Conservation (phyloP, 2,888 invertebrate genomes). For the Lithophane ornitopus region DNA sequence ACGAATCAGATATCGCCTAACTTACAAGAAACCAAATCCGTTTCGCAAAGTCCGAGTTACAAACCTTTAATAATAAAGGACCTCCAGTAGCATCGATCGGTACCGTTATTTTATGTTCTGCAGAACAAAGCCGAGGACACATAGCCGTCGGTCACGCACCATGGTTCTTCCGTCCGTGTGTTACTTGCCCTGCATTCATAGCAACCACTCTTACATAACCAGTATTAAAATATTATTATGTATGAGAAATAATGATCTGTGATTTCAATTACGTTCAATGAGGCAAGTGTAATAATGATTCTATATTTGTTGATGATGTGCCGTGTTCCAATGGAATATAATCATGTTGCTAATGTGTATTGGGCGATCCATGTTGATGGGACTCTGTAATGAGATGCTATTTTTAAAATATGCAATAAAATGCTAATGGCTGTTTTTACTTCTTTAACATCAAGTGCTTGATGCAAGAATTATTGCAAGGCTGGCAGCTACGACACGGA, state of each 20-base stretch:
- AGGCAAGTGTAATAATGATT: slow-evolving; percentile 48
- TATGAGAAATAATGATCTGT: slow-evolving; percentile 35
- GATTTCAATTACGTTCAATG: slow-evolving; percentile 52
- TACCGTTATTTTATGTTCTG: slow-evolving; percentile 76
- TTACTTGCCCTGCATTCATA: slow-evolving; percentile 80
- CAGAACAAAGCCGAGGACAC: slow-evolving; percentile 72
- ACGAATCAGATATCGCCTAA: not conserved
- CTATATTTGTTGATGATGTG: slow-evolving; percentile 55
- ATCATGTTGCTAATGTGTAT: slow-evolving; percentile 57
- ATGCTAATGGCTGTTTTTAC: slow-evolving; percentile 52
- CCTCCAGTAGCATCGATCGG: slow-evolving; percentile 59
- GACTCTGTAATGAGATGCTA: slow-evolving; percentile 45
- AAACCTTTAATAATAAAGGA: slow-evolving; percentile 46
- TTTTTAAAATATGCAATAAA: slow-evolving; percentile 58
- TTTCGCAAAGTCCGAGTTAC: slow-evolving; percentile 27
- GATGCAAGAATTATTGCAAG: slow-evolving; percentile 28
- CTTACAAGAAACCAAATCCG: slow-evolving; percentile 12
- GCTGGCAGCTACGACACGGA: slow-evolving; percentile 1
- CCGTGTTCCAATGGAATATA: slow-evolving; percentile 42
- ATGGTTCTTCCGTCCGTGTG: slow-evolving; percentile 77
- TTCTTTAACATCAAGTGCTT: slow-evolving; percentile 15
- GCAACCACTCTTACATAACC: slow-evolving; percentile 60
- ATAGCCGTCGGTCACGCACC: slow-evolving; percentile 80
- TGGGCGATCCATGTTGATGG: slow-evolving; percentile 50
- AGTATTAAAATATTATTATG: slow-evolving; percentile 13